Evolutionary conservation across 2,888 invertebrate genomes (phyloP).

Genomic region (Eutolmus rufibarbis): DNA sequence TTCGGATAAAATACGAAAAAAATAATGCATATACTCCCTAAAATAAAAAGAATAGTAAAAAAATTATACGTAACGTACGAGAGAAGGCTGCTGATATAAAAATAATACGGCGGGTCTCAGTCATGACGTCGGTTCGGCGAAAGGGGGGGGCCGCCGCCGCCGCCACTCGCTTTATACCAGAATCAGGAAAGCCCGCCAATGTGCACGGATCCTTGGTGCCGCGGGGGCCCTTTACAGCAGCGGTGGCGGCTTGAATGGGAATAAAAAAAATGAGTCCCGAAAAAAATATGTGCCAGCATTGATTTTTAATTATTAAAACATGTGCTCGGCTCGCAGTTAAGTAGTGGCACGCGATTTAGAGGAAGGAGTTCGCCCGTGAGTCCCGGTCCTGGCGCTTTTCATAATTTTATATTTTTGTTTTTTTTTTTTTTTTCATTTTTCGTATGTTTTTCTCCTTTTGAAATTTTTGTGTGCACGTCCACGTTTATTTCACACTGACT

Average conservation of each 20-base stretch:
- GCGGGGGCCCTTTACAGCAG: not conserved
- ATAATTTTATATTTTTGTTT: not conserved
- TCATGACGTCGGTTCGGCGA: not conserved
- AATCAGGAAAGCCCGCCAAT: not conserved
- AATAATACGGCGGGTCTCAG: not conserved
- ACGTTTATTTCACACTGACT: not conserved
- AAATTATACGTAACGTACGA: not conserved
- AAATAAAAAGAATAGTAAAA: not conserved
- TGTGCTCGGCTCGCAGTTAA: slow-evolving; percentile 19
- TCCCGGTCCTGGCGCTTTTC: not conserved
- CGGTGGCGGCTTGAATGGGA: not conserved
- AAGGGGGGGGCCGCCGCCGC: not conserved
- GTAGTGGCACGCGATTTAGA: slow-evolving; percentile 24
- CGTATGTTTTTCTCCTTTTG: not conserved
- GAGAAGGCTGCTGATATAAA: not conserved
- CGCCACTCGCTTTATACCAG: not conserved
- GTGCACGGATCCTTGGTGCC: not conserved
- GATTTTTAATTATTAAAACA: slow-evolving; percentile 42
- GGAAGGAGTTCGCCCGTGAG: not conserved
- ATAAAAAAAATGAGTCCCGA: not conserved
- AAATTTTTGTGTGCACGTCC: not conserved
- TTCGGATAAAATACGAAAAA: not conserved
- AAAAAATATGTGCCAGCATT: slow-evolving; percentile 41
- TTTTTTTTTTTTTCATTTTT: too few species aligned
- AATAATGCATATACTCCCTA: not conserved